These are phyloP conservation scores for Orientallactaga sibirica DNA, from an alignment of 2,797 vertebrate genomes.

Conservation along the genomic window DNA sequence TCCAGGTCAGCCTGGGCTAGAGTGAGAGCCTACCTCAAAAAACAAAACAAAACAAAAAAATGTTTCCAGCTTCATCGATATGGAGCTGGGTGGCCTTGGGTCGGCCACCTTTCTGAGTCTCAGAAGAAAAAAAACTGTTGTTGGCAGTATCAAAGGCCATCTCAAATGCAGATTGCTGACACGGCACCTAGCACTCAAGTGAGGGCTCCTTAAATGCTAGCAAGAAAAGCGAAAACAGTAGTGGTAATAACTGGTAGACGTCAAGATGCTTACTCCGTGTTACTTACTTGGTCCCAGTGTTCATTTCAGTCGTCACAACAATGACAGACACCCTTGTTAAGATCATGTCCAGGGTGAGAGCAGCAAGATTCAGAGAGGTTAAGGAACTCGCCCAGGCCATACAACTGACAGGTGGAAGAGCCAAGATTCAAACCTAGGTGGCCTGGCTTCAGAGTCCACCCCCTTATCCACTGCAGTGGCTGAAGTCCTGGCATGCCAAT, in stretches of 20 bases:
- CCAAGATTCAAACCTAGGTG: not conserved
- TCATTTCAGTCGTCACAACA: not conserved
- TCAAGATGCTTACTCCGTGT: not conserved
- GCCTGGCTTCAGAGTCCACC: not conserved
- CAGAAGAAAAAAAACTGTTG: not conserved
- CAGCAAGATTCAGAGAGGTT: not conserved
- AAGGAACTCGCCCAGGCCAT: constrained; percentile 5
- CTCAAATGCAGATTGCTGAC: not conserved
- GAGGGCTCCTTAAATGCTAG: not conserved
- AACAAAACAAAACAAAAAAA: not conserved
- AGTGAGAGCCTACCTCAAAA: too few relatives aligned
- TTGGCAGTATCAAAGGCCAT: not conserved
- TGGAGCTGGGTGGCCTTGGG: not conserved
- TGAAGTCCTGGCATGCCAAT: too few relatives aligned
- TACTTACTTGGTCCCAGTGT: not conserved
- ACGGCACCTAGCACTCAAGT: too few relatives aligned
- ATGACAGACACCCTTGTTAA: not conserved
- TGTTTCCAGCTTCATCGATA: not conserved
- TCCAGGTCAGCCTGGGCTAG: too few relatives aligned
- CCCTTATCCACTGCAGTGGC: not conserved
- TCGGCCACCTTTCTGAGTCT: not conserved
- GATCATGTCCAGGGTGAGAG: not conserved
- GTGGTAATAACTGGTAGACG: not conserved
- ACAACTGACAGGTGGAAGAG: not conserved
- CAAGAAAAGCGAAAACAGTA: not conserved